phyloP scores from a whole-genome alignment of 2,113 vertebrate species.

The Ictalurus punctatus region DNA sequence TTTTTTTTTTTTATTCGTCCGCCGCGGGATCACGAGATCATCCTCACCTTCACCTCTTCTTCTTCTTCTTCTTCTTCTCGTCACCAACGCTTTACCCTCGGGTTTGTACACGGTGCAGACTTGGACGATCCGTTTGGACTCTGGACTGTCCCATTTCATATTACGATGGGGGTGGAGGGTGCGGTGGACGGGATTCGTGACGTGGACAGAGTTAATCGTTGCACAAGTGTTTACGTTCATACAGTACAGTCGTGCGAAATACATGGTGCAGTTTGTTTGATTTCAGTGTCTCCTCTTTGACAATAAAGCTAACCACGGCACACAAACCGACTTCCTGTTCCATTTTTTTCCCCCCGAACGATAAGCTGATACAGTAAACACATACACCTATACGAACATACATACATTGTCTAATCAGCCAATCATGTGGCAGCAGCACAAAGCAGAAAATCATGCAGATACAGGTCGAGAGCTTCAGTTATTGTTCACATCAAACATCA shows the following conservation, averaged over 20 bases:
- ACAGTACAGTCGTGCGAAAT: slow-evolving; percentile 13
- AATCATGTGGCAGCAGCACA: no score
- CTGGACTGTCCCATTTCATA: background rate
- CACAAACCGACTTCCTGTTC: background rate
- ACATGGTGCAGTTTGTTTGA: slow-evolving; percentile 30
- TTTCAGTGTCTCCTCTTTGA: slow-evolving; percentile 24
- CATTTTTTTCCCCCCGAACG: background rate
- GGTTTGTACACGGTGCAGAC: background rate
- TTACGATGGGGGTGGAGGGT: background rate
- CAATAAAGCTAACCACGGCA: slow-evolving; percentile 33
- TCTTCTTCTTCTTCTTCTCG: background rate
- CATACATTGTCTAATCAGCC: background rate
- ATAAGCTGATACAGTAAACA: background rate
- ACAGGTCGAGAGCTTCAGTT: no score
- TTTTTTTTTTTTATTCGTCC: background rate
- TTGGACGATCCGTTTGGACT: background rate
- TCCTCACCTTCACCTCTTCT: background rate
- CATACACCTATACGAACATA: background rate
- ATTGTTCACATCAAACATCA: no score
- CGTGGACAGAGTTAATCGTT: background rate
- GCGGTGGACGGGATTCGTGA: background rate
- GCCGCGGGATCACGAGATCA: background rate
- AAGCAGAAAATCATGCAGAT: no score
- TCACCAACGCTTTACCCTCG: background rate
- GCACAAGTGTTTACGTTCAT: background rate